Base-by-base conservation (phyloP, 2,113 vertebrate species). In the Sinosuthora webbiana region DNA sequence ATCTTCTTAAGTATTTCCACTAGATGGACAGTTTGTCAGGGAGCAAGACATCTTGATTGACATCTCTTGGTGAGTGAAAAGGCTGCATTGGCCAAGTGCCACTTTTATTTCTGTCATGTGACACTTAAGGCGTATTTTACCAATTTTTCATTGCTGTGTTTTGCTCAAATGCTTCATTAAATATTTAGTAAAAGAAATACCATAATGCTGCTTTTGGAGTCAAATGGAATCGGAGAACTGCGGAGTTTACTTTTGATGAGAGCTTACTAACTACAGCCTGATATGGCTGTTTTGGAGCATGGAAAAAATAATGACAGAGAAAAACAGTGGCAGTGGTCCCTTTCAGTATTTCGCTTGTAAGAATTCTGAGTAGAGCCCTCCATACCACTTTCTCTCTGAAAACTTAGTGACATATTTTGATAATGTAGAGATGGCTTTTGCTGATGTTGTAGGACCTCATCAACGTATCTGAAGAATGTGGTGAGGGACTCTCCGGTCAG, bases 1-100 rank as follows among this genome's bases (percentile, higher is more conserved):
- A 95, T 88, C 93, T 96, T 87, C 95, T 92, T 92, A 94, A 97
- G 89, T 60, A 90, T 95, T 95, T 95, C 60, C 86, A 95, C 86
- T 87, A 89, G 91, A 89, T 89, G 91, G 91, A 91, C 4, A 6
- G 28, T 90, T 62, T 94, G 82, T 85, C 75, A 83, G 59, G 59
- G 71, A 90, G 63, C 89, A 89, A 70, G 78, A 37, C 75, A 16
- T 86, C 75, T 88, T 95, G 92, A 95, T 42, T 94, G 92, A 91
- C 93, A 74, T 64, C 27, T 88, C 81, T 92, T 77, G 63, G 85
- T 63, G 79, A 91, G 71, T 39, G 35, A 94, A 97, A 95, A 83
- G 55, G 50, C 59, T 67, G 45, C 63, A 39, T 20, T 83, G 76
- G 82, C 68, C 59, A 90, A 95, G 60, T 70, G 82, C 91, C 90